Evolutionary conservation across 92 coral and sea anemone genomes (phyloP), one percentile per base, ranked within the genome.

Genomic region (Epizoanthus rinbou): DNA sequence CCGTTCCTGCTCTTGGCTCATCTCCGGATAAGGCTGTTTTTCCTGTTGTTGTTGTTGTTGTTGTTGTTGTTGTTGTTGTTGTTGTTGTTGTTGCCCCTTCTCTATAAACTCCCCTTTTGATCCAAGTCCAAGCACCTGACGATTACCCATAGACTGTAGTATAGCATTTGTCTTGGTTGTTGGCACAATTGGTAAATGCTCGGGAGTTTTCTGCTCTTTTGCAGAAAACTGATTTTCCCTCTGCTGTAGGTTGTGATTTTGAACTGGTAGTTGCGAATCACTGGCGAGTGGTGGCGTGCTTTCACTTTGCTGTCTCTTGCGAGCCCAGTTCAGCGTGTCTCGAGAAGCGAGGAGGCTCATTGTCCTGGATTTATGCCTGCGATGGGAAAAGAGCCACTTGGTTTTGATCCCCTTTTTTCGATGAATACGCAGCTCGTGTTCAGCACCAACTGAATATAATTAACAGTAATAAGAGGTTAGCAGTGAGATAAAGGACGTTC

Each of bases 291-390:
- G 5, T 62, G 71, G 0, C 33, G 6, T 78, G 17, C 8, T 10
- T 19, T 33, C 70, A 63, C 58, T 57, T 78, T 62, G 82, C 25
- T 78, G 69, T 78, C 82, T 78, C 52, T 78, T 78, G 0, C 60
- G 71, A 43, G 82, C 71, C 45, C 71, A 21, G 58, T 57, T 19
- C 57, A 60, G 22, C 2, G 41, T 60, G 33, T 78, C 82, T 78
- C 18, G 43, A 62, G 17, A 60, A 45, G 35, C 33, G 52, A 60
- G 45, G 45, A 78, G 28, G 11, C 52, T 78, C 41, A 39, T 23
- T 19, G 25, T 37, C 5, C 37, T 78, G 56, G 57, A 63, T 78
- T 78, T 78, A 37, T 41, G 82, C 19, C 19, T 59, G 28, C 8
- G 72, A 19, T 67, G 69, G 33, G 35, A 31, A 64, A 25, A 19